Percentiles rank a stretch among this genome's conserved stretches.
These are phyloP conservation scores for Lycorma delicatula DNA, from an alignment of 1,140 invertebrate species.

Conservation along the genomic window DNA sequence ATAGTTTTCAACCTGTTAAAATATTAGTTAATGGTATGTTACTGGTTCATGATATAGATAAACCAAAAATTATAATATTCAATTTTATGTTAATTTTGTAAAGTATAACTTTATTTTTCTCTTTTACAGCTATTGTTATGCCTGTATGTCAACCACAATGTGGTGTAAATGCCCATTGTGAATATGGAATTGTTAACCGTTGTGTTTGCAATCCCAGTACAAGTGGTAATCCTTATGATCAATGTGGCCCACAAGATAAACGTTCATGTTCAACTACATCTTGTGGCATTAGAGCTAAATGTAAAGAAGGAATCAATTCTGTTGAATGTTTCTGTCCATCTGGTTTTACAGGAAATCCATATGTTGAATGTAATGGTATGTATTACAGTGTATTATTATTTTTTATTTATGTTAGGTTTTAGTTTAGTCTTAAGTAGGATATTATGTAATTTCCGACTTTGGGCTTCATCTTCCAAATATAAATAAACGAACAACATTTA, in stretches of 20 bases:
- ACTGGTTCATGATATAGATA: too few species aligned
- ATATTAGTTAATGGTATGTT: too few species aligned
- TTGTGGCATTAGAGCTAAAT: slow-evolving; percentile 71
- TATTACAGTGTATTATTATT: too few species aligned
- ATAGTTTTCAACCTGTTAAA: too few species aligned
- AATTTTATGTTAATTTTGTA: too few species aligned
- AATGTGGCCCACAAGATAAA: slow-evolving; percentile 59
- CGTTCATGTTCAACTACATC: slow-evolving; percentile 60
- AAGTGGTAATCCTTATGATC: slow-evolving; percentile 77
- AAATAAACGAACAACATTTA: too few species aligned
- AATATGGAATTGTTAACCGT: slow-evolving; percentile 63
- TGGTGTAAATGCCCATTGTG: slow-evolving; percentile 75
- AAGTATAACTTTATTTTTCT: slow-evolving; percentile 17
- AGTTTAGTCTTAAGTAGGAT: too few species aligned
- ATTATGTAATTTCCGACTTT: too few species aligned
- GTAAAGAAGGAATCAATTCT: slow-evolving; percentile 57
- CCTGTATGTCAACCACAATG: slow-evolving; percentile 72
- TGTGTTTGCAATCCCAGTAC: slow-evolving; percentile 78
- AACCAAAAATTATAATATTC: too few species aligned
- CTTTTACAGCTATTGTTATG: slow-evolving; percentile 57
- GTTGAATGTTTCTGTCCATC: slow-evolving; percentile 73
- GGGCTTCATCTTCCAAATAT: too few species aligned
- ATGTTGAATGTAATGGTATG: slow-evolving; percentile 64
- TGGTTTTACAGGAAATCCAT: slow-evolving; percentile 78
- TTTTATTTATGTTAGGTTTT: too few species aligned